Base-by-base conservation (phyloP, 2,797 vertebrate genomes). In the Pterois miles region DNA sequence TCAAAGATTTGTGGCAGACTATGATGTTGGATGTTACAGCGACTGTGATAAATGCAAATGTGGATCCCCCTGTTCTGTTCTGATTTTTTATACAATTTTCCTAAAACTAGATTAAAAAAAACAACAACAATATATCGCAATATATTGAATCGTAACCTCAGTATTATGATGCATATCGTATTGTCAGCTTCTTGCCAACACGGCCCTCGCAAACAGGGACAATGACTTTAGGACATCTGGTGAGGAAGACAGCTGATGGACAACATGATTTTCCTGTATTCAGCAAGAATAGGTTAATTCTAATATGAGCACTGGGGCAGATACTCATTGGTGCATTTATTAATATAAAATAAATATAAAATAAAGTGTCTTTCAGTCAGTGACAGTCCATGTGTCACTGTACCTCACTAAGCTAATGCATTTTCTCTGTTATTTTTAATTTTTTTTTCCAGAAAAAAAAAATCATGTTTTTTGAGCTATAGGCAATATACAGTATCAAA, bases 51-150 rank as follows among this genome's bases (percentile, higher is more conserved):
- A 43, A 43, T 43, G 40, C 40, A 43, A 16, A 43, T 43, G 38
- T 0, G 38, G 14, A 43, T 43, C 0, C 14, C 38, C 16, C 38
- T 40, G n/a, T n/a, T n/a, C n/a, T n/a, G n/a, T n/a, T n/a, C n/a
- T n/a, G n/a, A n/a, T n/a, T n/a, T n/a, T n/a, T n/a, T n/a, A n/a
- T n/a, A n/a, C 38, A 40, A 14, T 40, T 40, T 40, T 40, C 38
- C 38, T 40, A 40, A 40, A 40, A 40, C 0, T 40, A 40, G 38
- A 40, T 0, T 7, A 14, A 0, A 40, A 7, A 3, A 40, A 40
- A 40, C n/a, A n/a, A n/a, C n/a, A n/a, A n/a, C n/a, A n/a, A n/a
- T n/a, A n/a, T n/a, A n/a, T 40, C 38, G 0, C 38, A 40, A 40
- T 16, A 40, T 43, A 43, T 43, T 43, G 38, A 43, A 43, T 43